phyloP scores from a whole-genome alignment of 2,113 vertebrate species.

The Gnathonemus longibarbis region DNA sequence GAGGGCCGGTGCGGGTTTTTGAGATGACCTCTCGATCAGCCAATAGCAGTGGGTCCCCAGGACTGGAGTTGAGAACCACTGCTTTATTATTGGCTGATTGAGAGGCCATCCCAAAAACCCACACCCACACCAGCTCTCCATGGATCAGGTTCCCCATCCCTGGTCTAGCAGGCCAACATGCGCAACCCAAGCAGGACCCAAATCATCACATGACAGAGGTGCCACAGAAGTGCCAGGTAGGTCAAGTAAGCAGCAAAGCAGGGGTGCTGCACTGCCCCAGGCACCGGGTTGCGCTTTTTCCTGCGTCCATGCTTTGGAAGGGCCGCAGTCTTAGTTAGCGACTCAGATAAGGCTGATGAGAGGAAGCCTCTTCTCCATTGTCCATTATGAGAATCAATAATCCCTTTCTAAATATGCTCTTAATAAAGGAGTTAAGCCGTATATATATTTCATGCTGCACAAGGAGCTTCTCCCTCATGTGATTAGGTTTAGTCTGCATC shows the following conservation, averaged over 20 bases:
- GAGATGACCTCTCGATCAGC: too few species aligned
- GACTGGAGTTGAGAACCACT: too few species aligned
- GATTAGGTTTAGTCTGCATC: constrained; percentile 49
- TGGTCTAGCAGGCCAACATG: constrained; percentile 18
- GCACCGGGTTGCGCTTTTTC: background rate
- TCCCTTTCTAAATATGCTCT: constrained; percentile 60
- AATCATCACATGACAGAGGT: background rate
- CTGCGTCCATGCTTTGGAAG: background rate
- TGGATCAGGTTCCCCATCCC: too few species aligned
- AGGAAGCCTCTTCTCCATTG: constrained; percentile 16
- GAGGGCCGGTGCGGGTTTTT: too few species aligned
- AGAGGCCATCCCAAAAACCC: too few species aligned
- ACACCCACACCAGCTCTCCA: too few species aligned
- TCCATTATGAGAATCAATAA: constrained; percentile 51
- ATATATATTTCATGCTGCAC: constrained; percentile 62
- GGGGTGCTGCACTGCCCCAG: background rate
- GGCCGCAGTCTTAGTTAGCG: constrained; percentile 23
- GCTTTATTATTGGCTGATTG: too few species aligned
- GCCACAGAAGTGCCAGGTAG: constrained; percentile 17
- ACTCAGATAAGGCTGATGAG: constrained; percentile 42
- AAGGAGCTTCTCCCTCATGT: constrained; percentile 47
- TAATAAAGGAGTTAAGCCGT: constrained; percentile 60
- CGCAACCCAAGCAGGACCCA: too few species aligned
- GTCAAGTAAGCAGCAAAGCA: constrained; percentile 25
- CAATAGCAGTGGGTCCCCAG: too few species aligned